Base-by-base conservation (phyloP, 2,113 vertebrate genomes). In the Scytalopus superciliaris region DNA sequence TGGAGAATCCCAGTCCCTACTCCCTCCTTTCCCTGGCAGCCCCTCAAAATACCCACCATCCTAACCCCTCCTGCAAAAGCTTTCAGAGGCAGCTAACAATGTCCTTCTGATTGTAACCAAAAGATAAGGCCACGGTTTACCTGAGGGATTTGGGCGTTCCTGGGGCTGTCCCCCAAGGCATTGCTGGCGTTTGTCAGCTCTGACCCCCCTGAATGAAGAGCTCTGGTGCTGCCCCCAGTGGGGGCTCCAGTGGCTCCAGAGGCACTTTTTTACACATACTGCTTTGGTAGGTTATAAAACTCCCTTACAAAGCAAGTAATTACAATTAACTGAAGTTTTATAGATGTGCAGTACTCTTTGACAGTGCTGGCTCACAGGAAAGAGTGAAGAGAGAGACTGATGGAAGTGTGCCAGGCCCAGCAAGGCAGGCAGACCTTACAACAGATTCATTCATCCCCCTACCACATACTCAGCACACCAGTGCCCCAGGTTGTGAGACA, bases 261-360 rank as follows among this genome's bases (percentile, higher is more conserved):
- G 22, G 14, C 74, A 14, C 8, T 53, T 35, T 47, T 70, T 74
- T 42, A 37, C 18, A 22, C 1, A 1, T 17, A 4, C 45, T 69
- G 24, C 37, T 89, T 95, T 50, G 25, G 12, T 22, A 68, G 24
- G 44, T 77, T 59, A 49, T 63, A 80, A 82, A 81, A 72, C 17
- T 67, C 24, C 27, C 28, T 49, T 56, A 19, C 7, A 5, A 74
- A 84, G 55, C 24, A 53, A 50, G 33, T 40, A 14, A 68, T 68
- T 75, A 49, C 45, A 92, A 70, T 72, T 91, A 90, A 77, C 2
- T 6, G 30, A 11, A 60, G 56, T 78, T 89, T 92, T 92, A 87
- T 44, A 44, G 63, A 14, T 13, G 9, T 22, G 13, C 15, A 67
- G 23, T 59, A 22, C 33, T 78, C 69, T 84, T 90, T 66, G 50